phyloP scores from a whole-genome alignment of 2,888 invertebrate species.

The Gibbula magus region DNA sequence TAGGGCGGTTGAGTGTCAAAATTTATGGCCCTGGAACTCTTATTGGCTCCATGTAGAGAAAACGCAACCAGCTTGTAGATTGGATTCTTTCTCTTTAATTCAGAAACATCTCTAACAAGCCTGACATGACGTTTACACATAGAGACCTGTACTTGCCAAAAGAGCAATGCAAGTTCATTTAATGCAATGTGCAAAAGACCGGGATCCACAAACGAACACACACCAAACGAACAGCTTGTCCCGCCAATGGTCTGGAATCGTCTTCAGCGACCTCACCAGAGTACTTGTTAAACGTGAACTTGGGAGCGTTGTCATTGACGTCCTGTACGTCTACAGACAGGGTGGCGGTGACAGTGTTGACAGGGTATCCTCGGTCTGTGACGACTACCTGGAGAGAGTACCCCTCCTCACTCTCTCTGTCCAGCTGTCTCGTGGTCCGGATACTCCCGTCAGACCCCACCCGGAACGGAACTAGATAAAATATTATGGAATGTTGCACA shows the following conservation, averaged over 20 bases:
- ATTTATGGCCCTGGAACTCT: too few relatives aligned
- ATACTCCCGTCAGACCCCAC: background rate
- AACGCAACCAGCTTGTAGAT: too few relatives aligned
- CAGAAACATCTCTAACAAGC: too few relatives aligned
- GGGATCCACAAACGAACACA: background rate
- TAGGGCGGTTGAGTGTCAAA: too few relatives aligned
- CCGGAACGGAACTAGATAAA: conserved; percentile 11
- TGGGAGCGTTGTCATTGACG: conserved; percentile 41
- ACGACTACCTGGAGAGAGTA: background rate
- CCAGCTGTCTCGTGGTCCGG: background rate
- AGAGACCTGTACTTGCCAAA: too few relatives aligned
- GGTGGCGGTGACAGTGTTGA: conserved; percentile 18
- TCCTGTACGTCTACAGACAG: conserved; percentile 28
- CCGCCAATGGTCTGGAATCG: background rate
- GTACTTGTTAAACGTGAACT: conserved; percentile 26
- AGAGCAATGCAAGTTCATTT: too few relatives aligned
- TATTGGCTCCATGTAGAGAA: too few relatives aligned
- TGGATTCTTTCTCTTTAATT: too few relatives aligned
- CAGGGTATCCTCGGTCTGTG: background rate
- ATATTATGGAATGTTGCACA: background rate
- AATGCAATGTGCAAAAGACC: too few relatives aligned
- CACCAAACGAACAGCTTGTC: background rate
- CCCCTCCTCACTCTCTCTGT: conserved; percentile 5
- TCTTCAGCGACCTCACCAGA: conserved; percentile 29
- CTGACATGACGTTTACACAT: too few relatives aligned